Conservation (phyloP, 2,113 vertebrate species). For the Notothenia coriiceps region DNA sequence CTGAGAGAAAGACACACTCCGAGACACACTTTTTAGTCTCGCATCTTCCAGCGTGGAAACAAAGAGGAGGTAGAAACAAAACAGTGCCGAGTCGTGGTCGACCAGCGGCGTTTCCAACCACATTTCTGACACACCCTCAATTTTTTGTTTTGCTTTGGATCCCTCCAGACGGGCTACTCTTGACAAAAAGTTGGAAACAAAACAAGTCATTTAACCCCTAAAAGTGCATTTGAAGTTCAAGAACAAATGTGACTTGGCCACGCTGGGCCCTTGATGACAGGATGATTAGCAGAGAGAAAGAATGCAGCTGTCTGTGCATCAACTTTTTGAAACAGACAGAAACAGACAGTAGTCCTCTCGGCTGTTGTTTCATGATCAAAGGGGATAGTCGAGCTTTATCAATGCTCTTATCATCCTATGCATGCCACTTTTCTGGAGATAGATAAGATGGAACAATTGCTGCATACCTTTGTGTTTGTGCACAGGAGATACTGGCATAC, state of each 20-base stretch:
- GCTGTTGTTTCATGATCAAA: constrained; percentile 59
- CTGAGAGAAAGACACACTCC: constrained; percentile 18
- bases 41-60: constrained; percentile 55
- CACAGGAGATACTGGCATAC: constrained; percentile 14
- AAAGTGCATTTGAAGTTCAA: constrained; percentile 25
- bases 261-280: constrained; percentile 9
- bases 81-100: constrained; percentile 43
- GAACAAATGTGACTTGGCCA: constrained; percentile 31
- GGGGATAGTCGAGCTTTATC: constrained; percentile 16
- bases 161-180: constrained; percentile 44
- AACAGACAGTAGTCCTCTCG: not conserved
- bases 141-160: constrained; percentile 17
- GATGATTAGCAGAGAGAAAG: constrained; percentile 14
- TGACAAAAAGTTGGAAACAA: constrained; percentile 31
- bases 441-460: constrained; percentile 58
- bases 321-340: not conserved
- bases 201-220: constrained; percentile 44
- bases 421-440: constrained; percentile 27
- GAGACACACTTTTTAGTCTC: constrained; percentile 38
- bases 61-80: constrained; percentile 51
- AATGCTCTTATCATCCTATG: constrained; percentile 56
- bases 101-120: constrained; percentile 66
- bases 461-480: constrained; percentile 55
- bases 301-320: constrained; percentile 3
- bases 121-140: constrained; percentile 76